Evolutionary conservation across 1,140 invertebrate genomes (phyloP), one percentile per base, ranked within the genome.

Genomic region (Arctopsyche grandis): DNA sequence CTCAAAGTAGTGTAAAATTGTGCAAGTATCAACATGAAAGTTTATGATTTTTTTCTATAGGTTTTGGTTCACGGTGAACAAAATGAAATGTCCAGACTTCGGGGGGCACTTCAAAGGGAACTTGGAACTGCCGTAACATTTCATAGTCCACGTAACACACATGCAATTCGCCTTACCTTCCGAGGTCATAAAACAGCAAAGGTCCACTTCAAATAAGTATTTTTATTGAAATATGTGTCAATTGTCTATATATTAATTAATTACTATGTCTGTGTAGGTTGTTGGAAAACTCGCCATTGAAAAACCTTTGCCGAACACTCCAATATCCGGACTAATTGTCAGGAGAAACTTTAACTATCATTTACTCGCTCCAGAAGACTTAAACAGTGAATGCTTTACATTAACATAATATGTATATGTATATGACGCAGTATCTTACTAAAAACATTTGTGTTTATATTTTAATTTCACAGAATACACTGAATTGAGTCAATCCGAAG

Each of bases 281-380:
- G 98, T 99, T 92, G 98, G 98, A 0, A 91, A 91, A 9, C 87
- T 99, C 52, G 98, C 98, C 0, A 90, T 96, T 82, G 92, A 96
- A 52, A 92, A 92, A 24, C 95, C 97, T 0, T 91, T 91, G 84
- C 92, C 95, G 3, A 94, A 93, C 7, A 90, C 94, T 60, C 91
- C 91, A 70, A 88, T 99, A 1, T 97, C 97, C 9, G 99, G 98
- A 0, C 94, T 99, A 78, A 88, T 99, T 29, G 96, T 99, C 0
- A 99, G 99, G 85, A 91, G 97, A 46, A 99, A 99, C 86, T 99
- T 99, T 84, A 99, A 98, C 86, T 99, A 99, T 86, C 98, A 99
- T 86, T 91, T 99, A 75, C 86, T 99, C 63, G 93, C 95, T 5
- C 95, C 98, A 0, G 90, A 92, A 10, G 98, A 99, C 89, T 89